Percentiles rank a stretch among this genome's conserved stretches.
Evolutionary conservation across 2,888 invertebrate species (phyloP).

Genomic region (Gibbula magus): DNA sequence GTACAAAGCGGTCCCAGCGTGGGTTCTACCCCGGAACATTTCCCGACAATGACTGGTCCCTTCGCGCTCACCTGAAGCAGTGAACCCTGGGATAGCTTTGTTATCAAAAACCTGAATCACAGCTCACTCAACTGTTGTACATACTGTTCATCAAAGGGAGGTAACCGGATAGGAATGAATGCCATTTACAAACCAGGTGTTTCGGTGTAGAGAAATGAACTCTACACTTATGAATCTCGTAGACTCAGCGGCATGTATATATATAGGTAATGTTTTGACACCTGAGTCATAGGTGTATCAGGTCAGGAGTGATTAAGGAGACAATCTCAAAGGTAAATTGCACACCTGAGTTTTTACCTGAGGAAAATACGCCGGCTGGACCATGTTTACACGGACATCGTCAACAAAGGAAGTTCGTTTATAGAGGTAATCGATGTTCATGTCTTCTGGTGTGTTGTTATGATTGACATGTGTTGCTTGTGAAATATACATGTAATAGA

Average conservation of each 20-base stretch:
- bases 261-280: background rate
- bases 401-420: background rate
- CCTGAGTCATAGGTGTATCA: background rate
- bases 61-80: background rate
- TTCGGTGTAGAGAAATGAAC: background rate
- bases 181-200: background rate
- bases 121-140: background rate
- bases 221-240: too few relatives aligned
- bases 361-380: background rate
- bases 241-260: background rate
- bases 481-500: too few relatives aligned
- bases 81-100: constrained; percentile 8
- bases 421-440: background rate
- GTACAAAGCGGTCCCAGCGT: too few relatives aligned
- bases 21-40: background rate
- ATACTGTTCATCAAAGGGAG: background rate
- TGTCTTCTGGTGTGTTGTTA: too few relatives aligned
- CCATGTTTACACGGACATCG: background rate
- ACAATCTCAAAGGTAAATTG: background rate
- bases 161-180: background rate
- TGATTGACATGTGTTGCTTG: too few relatives aligned
- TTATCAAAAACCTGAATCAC: background rate
- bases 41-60: background rate
- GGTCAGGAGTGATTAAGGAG: background rate
- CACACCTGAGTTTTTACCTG: constrained; percentile 2